phyloP scores from a whole-genome alignment of 2,113 vertebrate species.

The Eolophus roseicapilla region DNA sequence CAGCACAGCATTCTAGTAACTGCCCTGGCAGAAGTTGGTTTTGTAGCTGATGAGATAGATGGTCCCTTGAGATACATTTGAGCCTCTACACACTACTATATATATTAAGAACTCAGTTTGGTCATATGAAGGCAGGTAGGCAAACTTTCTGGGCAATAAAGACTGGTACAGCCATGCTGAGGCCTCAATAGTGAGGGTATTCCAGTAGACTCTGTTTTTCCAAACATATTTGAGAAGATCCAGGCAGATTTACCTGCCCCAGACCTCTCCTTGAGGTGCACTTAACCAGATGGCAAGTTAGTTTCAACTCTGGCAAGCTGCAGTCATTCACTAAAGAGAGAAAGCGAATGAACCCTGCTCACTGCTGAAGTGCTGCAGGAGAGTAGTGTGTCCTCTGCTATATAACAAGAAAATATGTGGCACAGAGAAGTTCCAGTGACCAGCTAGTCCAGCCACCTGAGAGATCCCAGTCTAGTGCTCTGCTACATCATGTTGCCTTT shows the following conservation, averaged over 20 bases:
- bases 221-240: constrained; percentile 2
- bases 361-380: not conserved
- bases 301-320: not conserved
- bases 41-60: not conserved
- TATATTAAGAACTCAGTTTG: not conserved
- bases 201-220: constrained; percentile 12
- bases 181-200: not conserved
- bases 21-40: not conserved
- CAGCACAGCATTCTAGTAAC: not conserved
- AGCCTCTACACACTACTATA: not conserved
- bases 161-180: not conserved
- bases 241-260: constrained; percentile 13
- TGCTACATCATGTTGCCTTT: not conserved
- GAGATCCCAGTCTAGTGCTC: not conserved
- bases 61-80: not conserved
- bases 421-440: not conserved
- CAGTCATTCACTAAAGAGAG: not conserved
- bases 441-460: not conserved
- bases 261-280: constrained; percentile 22
- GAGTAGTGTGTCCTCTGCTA: not conserved
- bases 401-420: not conserved
- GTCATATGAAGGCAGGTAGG: not conserved
- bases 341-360: not conserved
- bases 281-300: constrained; percentile 39
- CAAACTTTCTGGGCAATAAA: not conserved